Percentiles rank a stretch among this genome's conserved stretches.
phyloP scores from a whole-genome alignment of 2,113 vertebrate species.

The Struthio camelus region DNA sequence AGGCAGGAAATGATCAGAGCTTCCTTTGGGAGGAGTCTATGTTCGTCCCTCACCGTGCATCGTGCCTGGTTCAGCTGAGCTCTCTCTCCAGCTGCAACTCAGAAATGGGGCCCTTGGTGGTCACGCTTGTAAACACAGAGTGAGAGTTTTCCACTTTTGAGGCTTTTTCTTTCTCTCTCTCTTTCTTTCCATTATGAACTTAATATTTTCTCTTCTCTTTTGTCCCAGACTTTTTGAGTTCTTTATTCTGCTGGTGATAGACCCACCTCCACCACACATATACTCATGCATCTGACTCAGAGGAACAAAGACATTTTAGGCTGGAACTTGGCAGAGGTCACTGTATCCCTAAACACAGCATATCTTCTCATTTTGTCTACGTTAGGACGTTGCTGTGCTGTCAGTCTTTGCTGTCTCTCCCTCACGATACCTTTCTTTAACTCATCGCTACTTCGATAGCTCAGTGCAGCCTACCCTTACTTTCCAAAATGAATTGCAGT shows the following conservation, averaged over 20 bases:
- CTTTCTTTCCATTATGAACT: not conserved
- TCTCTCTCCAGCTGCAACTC: not conserved
- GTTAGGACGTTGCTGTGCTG: not conserved
- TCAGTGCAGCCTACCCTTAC: too few relatives aligned
- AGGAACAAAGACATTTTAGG: not conserved
- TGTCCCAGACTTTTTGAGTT: not conserved
- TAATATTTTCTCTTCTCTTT: not conserved
- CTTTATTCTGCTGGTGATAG: not conserved
- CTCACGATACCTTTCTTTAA: not conserved
- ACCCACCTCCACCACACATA: not conserved
- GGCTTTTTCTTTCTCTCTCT: not conserved
- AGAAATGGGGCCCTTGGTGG: rapidly evolving
- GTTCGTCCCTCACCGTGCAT: not conserved
- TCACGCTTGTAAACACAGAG: not conserved
- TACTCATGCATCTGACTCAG: not conserved
- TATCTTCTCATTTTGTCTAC: not conserved
- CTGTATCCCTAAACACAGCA: rapidly evolving
- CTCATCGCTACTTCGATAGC: rapidly evolving
- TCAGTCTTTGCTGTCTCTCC: not conserved
- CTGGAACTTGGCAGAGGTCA: not conserved
- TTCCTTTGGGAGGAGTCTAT: not conserved
- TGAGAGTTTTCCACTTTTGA: not conserved
- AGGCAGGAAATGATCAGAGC: not conserved
- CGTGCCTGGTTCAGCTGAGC: not conserved
- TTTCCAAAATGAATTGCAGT: not conserved